phyloP scores from a whole-genome alignment of 2,797 vertebrate genomes.

The Uromys caudimaculatus region DNA sequence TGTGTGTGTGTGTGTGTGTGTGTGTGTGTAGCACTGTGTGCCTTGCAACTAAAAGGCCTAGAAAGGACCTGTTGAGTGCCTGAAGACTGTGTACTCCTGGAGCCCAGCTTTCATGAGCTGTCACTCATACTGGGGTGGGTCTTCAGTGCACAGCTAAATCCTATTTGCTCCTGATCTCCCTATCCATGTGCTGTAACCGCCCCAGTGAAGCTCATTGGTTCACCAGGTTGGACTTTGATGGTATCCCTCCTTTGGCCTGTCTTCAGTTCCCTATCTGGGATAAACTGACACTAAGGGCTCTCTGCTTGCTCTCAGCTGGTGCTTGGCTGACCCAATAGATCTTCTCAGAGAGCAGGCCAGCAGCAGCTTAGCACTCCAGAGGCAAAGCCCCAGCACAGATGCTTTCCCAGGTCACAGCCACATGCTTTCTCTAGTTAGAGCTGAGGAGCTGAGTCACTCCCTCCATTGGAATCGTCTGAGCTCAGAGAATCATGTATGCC shows the following conservation, averaged over 20 bases:
- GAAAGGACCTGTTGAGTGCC: background rate
- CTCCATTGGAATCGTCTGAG: background rate
- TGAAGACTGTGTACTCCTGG: background rate
- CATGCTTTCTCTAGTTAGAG: background rate
- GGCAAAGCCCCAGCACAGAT: background rate
- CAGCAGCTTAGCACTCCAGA: background rate
- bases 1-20: background rate
- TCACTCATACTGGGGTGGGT: background rate
- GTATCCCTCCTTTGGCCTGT: background rate
- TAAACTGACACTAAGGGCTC: too few relatives aligned
- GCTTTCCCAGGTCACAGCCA: background rate
- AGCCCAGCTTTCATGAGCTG: background rate
- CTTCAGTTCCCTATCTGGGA: background rate
- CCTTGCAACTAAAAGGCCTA: background rate
- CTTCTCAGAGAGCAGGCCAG: background rate
- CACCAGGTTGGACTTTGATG: background rate
- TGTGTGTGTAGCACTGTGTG: background rate
- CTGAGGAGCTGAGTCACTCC: background rate
- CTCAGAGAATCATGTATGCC: background rate
- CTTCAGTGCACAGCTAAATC: background rate
- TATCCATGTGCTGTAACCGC: background rate
- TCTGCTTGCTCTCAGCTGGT: background rate
- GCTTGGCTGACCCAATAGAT: background rate
- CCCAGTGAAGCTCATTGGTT: background rate
- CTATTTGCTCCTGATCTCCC: background rate